These are phyloP conservation scores for Nomada goodeniana DNA, from an alignment of 2,888 invertebrate genomes.

Conservation along the genomic window DNA sequence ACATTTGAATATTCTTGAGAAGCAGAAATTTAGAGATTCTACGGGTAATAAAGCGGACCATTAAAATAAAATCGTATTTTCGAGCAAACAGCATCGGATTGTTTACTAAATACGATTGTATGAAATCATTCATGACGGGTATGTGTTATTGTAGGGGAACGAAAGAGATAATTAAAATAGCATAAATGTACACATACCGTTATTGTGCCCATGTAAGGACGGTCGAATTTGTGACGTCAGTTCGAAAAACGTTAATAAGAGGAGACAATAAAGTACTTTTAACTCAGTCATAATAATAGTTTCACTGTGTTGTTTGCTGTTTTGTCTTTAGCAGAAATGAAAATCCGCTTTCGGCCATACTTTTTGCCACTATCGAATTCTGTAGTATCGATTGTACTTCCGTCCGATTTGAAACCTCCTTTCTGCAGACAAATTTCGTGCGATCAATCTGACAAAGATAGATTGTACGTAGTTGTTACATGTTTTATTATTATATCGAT, in stretches of 20 bases:
- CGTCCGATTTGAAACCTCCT: conserved; percentile 62
- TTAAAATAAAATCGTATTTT: not conserved
- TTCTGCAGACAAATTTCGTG: conserved; percentile 44
- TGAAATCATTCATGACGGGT: conserved; percentile 3
- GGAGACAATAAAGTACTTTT: conserved; percentile 88
- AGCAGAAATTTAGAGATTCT: conserved; percentile 2
- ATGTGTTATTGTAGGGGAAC: conserved; percentile 22
- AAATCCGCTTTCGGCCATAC: conserved; percentile 76
- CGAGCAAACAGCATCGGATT: not conserved
- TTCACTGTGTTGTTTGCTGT: conserved; percentile 71
- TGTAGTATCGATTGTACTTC: conserved; percentile 69
- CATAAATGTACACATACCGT: conserved; percentile 86
- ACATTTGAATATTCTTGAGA: not conserved
- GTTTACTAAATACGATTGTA: conserved; percentile 30
- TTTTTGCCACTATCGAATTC: conserved; percentile 71
- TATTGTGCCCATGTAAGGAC: conserved; percentile 90
- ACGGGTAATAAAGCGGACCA: not conserved
- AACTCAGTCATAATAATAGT: conserved; percentile 85
- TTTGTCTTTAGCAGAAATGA: conserved; percentile 76
- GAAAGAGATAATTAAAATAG: conserved; percentile 39
- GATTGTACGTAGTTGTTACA: conserved; percentile 36
- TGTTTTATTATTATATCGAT: conserved; percentile 52
- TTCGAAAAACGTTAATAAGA: conserved; percentile 89
- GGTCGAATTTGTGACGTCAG: conserved; percentile 89
- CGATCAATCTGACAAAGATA: conserved; percentile 41